phyloP scores from a whole-genome alignment of 1,140 invertebrate species.

The Drosophila tristis region DNA sequence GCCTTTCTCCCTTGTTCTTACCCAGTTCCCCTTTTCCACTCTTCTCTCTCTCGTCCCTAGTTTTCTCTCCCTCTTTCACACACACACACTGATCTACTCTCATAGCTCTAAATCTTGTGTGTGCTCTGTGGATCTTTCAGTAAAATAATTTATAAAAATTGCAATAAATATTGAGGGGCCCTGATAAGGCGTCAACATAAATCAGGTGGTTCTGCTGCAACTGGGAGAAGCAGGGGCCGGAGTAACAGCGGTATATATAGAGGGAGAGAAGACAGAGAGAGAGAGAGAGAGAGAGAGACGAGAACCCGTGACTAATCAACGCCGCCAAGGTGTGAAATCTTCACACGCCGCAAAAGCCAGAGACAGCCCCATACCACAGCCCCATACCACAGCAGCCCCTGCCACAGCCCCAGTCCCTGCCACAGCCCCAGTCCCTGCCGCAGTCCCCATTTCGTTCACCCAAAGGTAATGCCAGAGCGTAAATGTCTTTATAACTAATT shows the following conservation, averaged over 20 bases:
- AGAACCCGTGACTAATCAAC: slow-evolving; percentile 71
- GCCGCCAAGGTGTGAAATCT: slow-evolving; percentile 65
- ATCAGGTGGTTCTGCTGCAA: slow-evolving; percentile 53
- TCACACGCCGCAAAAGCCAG: slow-evolving; percentile 32
- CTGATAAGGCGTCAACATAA: slow-evolving; percentile 82
- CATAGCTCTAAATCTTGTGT: slow-evolving; percentile 54
- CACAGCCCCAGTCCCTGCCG: too few relatives aligned
- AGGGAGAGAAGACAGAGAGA: too few relatives aligned
- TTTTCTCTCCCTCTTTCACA: slow-evolving; percentile 7
- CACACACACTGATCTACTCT: slow-evolving; percentile 31
- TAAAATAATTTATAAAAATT: slow-evolving; percentile 68
- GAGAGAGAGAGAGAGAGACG: too few relatives aligned
- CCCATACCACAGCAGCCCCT: too few relatives aligned
- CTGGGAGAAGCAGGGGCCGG: neutral
- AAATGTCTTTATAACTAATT: slow-evolving; percentile 65
- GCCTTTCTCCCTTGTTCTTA: too few relatives aligned
- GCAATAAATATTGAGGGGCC: slow-evolving; percentile 79
- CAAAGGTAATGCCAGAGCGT: slow-evolving; percentile 4
- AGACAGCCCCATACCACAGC: neutral
- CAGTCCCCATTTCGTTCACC: too few relatives aligned
- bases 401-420: too few relatives aligned
- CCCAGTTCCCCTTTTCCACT: neutral
- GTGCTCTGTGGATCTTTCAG: slow-evolving; percentile 24
- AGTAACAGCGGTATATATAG: too few relatives aligned
- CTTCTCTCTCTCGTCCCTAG: slow-evolving; percentile 16